Conservation (phyloP, 2,113 vertebrate species). For the Varanus komodoensis region DNA sequence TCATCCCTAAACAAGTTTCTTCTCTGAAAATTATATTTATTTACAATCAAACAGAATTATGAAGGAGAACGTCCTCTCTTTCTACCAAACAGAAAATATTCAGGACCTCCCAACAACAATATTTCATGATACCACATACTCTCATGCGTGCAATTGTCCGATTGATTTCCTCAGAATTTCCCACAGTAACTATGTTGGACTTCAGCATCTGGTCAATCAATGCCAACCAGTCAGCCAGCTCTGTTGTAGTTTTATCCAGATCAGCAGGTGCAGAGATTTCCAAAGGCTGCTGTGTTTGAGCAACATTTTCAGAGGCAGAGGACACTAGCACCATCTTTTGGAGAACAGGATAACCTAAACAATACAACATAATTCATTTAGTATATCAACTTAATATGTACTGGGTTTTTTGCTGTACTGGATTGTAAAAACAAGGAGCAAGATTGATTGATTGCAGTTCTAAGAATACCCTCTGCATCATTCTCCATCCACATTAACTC, state of each 20-base stretch:
- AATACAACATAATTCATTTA: constrained; percentile 20
- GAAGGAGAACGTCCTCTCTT: rapidly evolving
- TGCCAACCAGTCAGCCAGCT: constrained; percentile 92
- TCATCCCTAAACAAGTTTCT: background rate
- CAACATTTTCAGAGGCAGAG: constrained; percentile 77
- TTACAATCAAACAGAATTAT: background rate
- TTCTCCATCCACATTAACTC: background rate
- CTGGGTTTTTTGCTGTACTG: background rate
- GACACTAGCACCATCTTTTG: constrained; percentile 80
- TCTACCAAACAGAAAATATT: background rate
- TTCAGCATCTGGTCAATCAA: constrained; percentile 97
- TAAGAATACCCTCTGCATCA: background rate
- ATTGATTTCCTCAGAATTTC: constrained; percentile 91
- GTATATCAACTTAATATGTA: background rate
- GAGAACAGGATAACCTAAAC: constrained; percentile 73
- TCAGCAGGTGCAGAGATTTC: constrained; percentile 87
- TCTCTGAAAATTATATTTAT: background rate
- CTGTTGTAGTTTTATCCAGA: constrained; percentile 91
- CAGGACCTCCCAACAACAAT: background rate
- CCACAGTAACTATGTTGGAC: constrained; percentile 96
- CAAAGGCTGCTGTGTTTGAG: constrained; percentile 72
- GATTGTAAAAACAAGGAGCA: background rate
- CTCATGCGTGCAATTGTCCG: constrained; percentile 90
- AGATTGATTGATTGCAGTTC: background rate
- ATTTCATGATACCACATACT: constrained; percentile 74